phyloP scores from a whole-genome alignment of 2,888 invertebrate species.

The Oscheius sp. region DNA sequence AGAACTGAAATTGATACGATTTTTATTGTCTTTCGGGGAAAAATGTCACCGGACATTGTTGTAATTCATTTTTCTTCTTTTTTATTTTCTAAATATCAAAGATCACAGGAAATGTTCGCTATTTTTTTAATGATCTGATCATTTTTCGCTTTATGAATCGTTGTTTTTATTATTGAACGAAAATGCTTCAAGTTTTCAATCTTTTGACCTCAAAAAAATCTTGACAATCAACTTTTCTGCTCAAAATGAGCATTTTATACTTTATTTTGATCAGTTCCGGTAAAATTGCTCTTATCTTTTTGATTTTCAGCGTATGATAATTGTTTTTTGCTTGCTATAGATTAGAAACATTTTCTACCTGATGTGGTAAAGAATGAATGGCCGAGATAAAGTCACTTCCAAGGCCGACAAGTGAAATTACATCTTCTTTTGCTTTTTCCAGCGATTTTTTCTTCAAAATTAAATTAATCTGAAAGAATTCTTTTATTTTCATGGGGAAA shows the following conservation, averaged over 20 bases:
- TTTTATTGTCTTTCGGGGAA: neutral
- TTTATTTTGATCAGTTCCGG: no score
- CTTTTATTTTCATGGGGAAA: neutral
- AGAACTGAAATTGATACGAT: constrained; percentile 35
- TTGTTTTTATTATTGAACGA: neutral
- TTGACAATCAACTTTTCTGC: no score
- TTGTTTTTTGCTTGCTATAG: neutral
- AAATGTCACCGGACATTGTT: neutral
- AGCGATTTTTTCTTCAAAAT: constrained; percentile 40
- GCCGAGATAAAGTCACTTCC: constrained; percentile 64
- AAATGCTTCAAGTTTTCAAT: neutral
- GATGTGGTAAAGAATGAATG: constrained; percentile 58
- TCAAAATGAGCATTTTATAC: no score
- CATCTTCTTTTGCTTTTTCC: constrained; percentile 54
- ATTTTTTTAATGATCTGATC: no score
- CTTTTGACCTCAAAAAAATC: no score
- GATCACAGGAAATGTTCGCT: no score
- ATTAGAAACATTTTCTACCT: constrained; percentile 14
- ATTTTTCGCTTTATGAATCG: no score
- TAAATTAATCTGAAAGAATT: constrained; percentile 34
- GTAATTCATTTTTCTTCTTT: neutral
- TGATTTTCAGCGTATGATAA: neutral
- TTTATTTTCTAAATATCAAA: neutral
- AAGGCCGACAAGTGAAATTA: constrained; percentile 55
- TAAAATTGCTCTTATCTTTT: no score